Percentiles rank a stretch among this genome's conserved stretches.
Evolutionary conservation across 2,888 invertebrate genomes (phyloP).

Genomic region (Abrostola triplasia): DNA sequence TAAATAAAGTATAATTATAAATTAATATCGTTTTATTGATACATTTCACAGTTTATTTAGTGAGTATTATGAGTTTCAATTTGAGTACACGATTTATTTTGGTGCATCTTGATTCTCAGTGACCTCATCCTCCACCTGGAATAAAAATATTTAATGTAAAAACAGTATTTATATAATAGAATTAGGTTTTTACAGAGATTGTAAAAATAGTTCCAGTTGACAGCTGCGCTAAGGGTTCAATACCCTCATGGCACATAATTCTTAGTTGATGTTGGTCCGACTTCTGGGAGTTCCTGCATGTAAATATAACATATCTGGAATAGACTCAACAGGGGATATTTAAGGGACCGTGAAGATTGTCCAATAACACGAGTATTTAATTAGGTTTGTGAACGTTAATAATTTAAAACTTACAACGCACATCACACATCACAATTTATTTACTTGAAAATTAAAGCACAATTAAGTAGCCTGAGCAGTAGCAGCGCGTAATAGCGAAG

Average conservation of each 20-base stretch:
- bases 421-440: not conserved
- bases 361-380: too few species aligned
- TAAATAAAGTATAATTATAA: conserved; percentile 23
- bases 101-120: conserved; percentile 64
- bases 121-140: conserved; percentile 80
- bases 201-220: too few species aligned
- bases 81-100: conserved; percentile 57
- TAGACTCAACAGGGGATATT: too few species aligned
- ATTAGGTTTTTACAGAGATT: too few species aligned
- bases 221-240: too few species aligned
- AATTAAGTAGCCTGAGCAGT: conserved; percentile 23
- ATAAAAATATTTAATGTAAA: conserved; percentile 32
- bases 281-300: too few species aligned
- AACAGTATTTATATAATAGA: too few species aligned
- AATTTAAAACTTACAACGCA: not conserved
- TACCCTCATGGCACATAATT: too few species aligned
- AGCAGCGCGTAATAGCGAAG: conserved; percentile 67
- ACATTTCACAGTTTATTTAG: conserved; percentile 23
- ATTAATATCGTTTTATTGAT: conserved; percentile 16
- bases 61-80: conserved; percentile 31
- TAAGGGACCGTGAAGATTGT: too few species aligned
- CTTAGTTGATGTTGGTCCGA: too few species aligned
- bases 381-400: too few species aligned
- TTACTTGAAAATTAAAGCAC: not conserved
- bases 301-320: too few species aligned